These are phyloP conservation scores for Seira musarum DNA, from an alignment of 2,888 invertebrate species.

Conservation along the genomic window DNA sequence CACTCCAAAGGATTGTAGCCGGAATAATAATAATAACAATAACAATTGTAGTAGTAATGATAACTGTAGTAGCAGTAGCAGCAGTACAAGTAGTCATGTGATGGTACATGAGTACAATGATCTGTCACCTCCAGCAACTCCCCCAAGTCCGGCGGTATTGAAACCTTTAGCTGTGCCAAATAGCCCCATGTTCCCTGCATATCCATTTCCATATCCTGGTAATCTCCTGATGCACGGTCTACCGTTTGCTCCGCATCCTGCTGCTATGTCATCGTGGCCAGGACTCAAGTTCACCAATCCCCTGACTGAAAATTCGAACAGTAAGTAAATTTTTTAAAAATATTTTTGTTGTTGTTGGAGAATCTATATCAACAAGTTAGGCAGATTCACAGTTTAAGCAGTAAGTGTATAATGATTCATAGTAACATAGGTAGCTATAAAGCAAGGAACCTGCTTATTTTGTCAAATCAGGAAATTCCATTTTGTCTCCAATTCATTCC, in stretches of 20 bases:
- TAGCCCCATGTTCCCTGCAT: slow-evolving; percentile 68
- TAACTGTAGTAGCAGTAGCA: slow-evolving; percentile 37
- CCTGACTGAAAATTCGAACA: slow-evolving; percentile 62
- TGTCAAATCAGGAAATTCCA: slow-evolving; percentile 57
- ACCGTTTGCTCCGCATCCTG: slow-evolving; percentile 67
- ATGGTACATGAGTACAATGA: slow-evolving; percentile 67
- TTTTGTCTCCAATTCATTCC: slow-evolving; percentile 55
- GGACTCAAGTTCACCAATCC: slow-evolving; percentile 67
- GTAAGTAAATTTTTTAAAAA: slow-evolving; percentile 59
- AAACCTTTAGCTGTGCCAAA: slow-evolving; percentile 69
- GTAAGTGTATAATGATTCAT: no score
- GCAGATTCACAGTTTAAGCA: background rate
- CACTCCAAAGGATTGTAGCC: background rate
- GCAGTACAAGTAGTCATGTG: slow-evolving; percentile 42
- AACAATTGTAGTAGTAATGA: background rate
- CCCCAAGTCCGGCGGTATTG: slow-evolving; percentile 68
- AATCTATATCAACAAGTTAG: no score
- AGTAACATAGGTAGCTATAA: no score
- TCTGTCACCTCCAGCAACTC: slow-evolving; percentile 70
- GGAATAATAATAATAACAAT: slow-evolving; percentile 34
- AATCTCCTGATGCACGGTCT: slow-evolving; percentile 68
- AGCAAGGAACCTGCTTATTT: slow-evolving; percentile 22
- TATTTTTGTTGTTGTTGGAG: slow-evolving; percentile 1
- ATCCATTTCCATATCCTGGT: slow-evolving; percentile 69
- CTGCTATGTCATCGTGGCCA: slow-evolving; percentile 66